Evolutionary conservation across 2,113 vertebrate species (phyloP), one percentile per base, ranked within the genome.

Genomic region (Greenwoodochromis staneri): DNA sequence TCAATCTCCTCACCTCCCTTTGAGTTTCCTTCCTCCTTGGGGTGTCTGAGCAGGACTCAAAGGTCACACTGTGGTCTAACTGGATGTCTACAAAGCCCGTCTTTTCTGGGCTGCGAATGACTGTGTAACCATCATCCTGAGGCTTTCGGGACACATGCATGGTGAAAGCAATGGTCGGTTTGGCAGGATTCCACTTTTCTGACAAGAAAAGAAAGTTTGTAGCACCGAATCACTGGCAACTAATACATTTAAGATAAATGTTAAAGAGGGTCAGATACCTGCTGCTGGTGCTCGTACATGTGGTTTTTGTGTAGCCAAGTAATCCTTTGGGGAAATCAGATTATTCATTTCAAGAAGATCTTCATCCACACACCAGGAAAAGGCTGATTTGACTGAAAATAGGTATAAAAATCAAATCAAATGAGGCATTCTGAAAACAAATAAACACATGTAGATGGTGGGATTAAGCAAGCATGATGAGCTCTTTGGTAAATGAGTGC

Each of bases 281-380:
- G 93, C 94, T 9, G 97, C 95, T 4, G 97, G 97, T 11, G 89
- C 19, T 81, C 36, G 3, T 21, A 55, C n/a, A 1, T 5, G 63
- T 24, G 81, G 7, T 83, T 91, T 54, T 7, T 88, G 88, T 4
- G 95, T 91, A 2, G 85, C 91, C 90, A 97, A 96, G 88, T 98
- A 99, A 94, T 98, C 97, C 9, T 96, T 92, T 0, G 97, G 98
- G 55, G 96, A 97, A 88, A 97, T 97, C 89, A 99, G 92, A 87
- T 97, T 93, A 80, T 97, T 95, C 47, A 92, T 97, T 93, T 91
- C 93, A 2, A 99, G 97, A 66, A 98, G 92, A 14, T 96, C 87
- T 2, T 90, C 96, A 95, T 99, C 97, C 51, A 98, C 95, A 84
- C 96, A 97, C 96, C 96, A 96, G 57, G 91, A 90, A 87, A 98